Conservation (phyloP, 2,797 vertebrate genomes). For the Alca torda region DNA sequence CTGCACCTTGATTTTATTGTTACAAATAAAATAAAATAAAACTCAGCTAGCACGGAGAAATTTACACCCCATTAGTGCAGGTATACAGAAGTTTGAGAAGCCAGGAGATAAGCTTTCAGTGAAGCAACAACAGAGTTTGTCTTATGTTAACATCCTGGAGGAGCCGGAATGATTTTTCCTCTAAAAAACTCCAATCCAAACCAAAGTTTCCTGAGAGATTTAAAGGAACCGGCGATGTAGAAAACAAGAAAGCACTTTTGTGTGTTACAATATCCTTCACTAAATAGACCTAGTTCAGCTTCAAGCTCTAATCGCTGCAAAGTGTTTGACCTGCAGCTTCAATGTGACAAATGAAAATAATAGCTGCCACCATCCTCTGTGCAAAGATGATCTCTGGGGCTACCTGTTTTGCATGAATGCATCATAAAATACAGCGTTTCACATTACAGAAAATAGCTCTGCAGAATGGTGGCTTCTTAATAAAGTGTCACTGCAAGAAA, state of each 20-base stretch:
- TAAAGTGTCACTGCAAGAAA: neutral
- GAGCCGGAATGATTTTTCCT: neutral
- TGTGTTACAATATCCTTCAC: neutral
- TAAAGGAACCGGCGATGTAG: neutral
- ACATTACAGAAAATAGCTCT: neutral
- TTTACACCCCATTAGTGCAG: neutral
- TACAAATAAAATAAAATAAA: neutral
- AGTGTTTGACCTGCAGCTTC: neutral
- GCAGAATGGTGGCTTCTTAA: neutral
- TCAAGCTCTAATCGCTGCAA: neutral
- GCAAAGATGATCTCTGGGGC: neutral
- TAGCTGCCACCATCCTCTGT: neutral
- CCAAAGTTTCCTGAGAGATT: neutral
- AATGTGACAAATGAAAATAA: neutral
- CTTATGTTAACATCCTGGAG: neutral
- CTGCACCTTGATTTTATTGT: neutral
- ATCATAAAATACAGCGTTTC: constrained; percentile 16
- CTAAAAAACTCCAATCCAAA: fast-evolving
- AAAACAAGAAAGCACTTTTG: constrained; percentile 3
- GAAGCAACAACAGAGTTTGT: neutral
- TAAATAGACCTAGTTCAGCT: neutral
- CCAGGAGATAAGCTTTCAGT: neutral
- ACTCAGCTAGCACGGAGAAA: neutral
- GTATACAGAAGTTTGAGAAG: neutral
- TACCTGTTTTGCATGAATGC: neutral